These are phyloP conservation scores for Scleropages formosus DNA, from an alignment of 2,797 vertebrate genomes.

Conservation along the genomic window DNA sequence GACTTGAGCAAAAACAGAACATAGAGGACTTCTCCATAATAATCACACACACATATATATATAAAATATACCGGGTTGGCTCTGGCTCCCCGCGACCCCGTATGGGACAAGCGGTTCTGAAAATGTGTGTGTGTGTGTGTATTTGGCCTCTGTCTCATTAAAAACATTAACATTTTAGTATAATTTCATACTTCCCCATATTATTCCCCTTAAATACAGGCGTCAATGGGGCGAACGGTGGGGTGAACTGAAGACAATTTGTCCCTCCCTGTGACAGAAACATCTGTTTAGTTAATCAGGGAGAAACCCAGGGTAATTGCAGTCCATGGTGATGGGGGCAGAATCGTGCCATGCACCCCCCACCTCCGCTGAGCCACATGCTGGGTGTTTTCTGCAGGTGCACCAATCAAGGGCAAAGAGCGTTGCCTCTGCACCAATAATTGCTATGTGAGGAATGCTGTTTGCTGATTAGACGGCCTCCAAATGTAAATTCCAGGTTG, in stretches of 20 bases:
- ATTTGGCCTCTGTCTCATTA: too few relatives aligned
- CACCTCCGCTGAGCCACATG: not conserved
- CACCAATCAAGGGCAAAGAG: not conserved
- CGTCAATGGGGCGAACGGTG: not conserved
- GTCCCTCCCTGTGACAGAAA: slow-evolving; percentile 18
- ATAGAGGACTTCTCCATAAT: not conserved
- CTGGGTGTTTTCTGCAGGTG: slow-evolving; percentile 18
- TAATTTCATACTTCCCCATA: too few relatives aligned
- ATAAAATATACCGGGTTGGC: too few relatives aligned
- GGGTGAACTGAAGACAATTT: not conserved
- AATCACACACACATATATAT: not conserved
- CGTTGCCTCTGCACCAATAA: slow-evolving; percentile 6
- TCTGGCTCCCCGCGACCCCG: too few relatives aligned
- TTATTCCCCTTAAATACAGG: not conserved
- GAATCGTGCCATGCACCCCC: not conserved
- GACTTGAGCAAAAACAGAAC: too few relatives aligned
- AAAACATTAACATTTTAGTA: too few relatives aligned
- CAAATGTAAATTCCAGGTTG: slow-evolving; percentile 14
- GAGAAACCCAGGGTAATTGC: slow-evolving; percentile 8
- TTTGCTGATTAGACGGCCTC: slow-evolving; percentile 9
- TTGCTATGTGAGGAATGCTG: not conserved
- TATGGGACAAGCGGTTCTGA: too few relatives aligned
- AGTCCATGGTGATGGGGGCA: not conserved
- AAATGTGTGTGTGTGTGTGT: too few relatives aligned
- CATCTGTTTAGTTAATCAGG: slow-evolving; percentile 15